Conservation (phyloP, 2,113 vertebrate genomes). For the Alosa alosa region DNA sequence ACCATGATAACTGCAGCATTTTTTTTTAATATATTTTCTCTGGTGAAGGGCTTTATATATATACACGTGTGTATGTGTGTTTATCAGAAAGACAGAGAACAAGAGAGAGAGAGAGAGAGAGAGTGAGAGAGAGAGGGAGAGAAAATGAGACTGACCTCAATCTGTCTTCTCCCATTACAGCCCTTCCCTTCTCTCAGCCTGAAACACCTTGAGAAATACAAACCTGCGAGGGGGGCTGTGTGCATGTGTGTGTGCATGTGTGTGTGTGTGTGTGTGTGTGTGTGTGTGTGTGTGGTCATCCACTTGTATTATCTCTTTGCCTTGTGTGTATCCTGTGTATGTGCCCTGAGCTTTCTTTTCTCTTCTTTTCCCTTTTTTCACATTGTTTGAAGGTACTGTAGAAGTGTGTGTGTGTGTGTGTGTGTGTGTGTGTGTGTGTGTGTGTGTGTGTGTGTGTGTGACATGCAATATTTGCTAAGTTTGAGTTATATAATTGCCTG, state of each 20-base stretch:
- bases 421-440: background rate
- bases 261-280: background rate
- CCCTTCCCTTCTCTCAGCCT: conserved; percentile 16
- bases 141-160: conserved; percentile 36
- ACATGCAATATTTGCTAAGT: background rate
- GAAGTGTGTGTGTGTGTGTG: conserved; percentile 20
- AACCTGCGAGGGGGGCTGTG: background rate
- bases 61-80: background rate
- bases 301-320: conserved; percentile 3
- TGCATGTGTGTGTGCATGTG: conserved; percentile 7
- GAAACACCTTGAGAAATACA: conserved; percentile 31
- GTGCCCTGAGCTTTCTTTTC: background rate
- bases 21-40: background rate
- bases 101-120: background rate
- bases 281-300: background rate
- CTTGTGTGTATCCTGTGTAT: background rate
- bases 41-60: background rate
- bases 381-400: background rate
- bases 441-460: background rate
- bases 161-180: conserved; percentile 34
- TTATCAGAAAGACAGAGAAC: background rate
- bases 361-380: background rate
- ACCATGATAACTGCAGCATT: background rate
- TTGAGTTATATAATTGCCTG: conserved; percentile 28
- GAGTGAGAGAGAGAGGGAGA: conserved; percentile 1